phyloP scores from a whole-genome alignment of 2,888 invertebrate genomes.

The Synergus umbraculus region DNA sequence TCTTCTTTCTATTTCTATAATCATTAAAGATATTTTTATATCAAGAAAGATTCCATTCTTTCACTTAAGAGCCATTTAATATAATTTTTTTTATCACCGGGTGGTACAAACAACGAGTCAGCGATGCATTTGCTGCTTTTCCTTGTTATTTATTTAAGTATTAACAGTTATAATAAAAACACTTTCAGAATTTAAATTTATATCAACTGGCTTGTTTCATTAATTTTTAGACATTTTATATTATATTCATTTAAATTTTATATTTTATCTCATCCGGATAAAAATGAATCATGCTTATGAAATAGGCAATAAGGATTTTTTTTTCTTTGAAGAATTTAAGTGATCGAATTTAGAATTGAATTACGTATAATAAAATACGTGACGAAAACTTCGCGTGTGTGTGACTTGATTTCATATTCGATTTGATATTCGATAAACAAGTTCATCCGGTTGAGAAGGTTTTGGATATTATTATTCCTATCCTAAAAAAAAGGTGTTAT shows the following conservation, averaged over 20 bases:
- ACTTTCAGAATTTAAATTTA: background rate
- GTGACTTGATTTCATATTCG: background rate
- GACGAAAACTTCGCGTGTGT: background rate
- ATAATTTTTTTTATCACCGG: background rate
- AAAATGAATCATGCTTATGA: background rate
- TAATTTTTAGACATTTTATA: too few relatives aligned
- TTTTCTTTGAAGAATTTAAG: background rate
- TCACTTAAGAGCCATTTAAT: background rate
- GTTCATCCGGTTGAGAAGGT: background rate
- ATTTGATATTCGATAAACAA: background rate
- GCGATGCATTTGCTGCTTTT: background rate
- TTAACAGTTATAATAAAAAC: background rate
- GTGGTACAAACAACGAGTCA: background rate
- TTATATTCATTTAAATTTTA: background rate
- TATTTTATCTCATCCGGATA: background rate
- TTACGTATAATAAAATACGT: background rate
- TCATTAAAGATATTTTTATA: conserved; percentile 2
- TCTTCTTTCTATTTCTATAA: background rate
- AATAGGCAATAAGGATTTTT: background rate
- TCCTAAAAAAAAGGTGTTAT: too few relatives aligned
- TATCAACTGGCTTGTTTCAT: background rate
- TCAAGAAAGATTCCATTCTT: background rate
- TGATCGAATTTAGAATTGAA: background rate
- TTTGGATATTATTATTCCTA: background rate
- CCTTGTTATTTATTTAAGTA: background rate